Conservation (phyloP, 2,888 invertebrate genomes). For the Acanthosoma haemorrhoidale region DNA sequence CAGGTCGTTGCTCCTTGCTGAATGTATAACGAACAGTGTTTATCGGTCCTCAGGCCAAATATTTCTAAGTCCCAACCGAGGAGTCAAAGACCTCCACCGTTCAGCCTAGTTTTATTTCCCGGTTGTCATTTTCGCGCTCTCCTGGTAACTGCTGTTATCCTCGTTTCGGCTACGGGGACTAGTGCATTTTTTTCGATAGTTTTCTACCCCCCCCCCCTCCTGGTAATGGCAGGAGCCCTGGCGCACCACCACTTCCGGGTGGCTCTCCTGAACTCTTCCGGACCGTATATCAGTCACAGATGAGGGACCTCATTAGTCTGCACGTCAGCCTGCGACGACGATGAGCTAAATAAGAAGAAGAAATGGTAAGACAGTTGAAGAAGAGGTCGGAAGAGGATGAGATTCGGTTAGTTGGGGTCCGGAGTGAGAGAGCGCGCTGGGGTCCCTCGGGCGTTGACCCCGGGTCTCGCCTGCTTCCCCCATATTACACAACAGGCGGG, state of each 20-base stretch:
- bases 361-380: too few species aligned
- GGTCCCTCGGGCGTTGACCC: not conserved
- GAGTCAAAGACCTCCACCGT: not conserved
- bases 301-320: too few species aligned
- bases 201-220: too few species aligned
- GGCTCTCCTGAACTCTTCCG: too few species aligned
- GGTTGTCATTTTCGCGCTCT: too few species aligned
- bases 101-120: too few species aligned
- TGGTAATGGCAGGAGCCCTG: not conserved
- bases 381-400: not conserved
- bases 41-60: not conserved
- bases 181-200: too few species aligned
- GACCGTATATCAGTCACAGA: too few species aligned
- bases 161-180: too few species aligned
- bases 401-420: slow-evolving; percentile 1
- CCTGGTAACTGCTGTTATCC: too few species aligned
- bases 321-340: too few species aligned
- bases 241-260: not conserved
- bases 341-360: too few species aligned
- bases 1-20: not conserved
- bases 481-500: slow-evolving; percentile 11
- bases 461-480: not conserved
- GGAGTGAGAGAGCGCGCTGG: not conserved
- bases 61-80: not conserved
- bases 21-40: not conserved